phyloP scores from a whole-genome alignment of 1,140 invertebrate genomes.

The Pseudobourletiella spinata region DNA sequence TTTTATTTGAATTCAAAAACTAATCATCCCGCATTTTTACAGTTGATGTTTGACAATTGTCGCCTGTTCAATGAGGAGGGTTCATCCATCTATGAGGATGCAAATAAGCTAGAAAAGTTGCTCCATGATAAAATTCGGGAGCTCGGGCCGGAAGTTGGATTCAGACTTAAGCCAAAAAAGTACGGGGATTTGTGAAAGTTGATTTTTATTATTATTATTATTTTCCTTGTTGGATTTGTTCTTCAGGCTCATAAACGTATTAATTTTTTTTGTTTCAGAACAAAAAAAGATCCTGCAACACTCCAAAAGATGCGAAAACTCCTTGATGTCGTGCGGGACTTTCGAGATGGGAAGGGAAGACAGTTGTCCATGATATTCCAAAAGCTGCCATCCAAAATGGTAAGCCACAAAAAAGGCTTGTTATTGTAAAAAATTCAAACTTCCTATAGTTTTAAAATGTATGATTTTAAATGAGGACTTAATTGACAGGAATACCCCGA shows the following conservation, averaged over 20 bases:
- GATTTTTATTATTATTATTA: too few relatives aligned
- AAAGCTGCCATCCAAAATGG: constrained; percentile 83
- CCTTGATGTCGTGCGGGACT: constrained; percentile 82
- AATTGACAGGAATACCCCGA: constrained; percentile 77
- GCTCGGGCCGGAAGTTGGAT: constrained; percentile 45
- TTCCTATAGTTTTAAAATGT: constrained; percentile 1
- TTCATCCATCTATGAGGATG: constrained; percentile 89
- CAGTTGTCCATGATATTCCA: constrained; percentile 86
- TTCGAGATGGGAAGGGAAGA: constrained; percentile 75
- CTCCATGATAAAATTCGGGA: constrained; percentile 76
- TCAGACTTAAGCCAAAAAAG: constrained; percentile 33
- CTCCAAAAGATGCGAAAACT: constrained; percentile 70
- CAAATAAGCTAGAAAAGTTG: constrained; percentile 73
- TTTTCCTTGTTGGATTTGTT: too few relatives aligned
- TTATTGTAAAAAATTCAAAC: not conserved
- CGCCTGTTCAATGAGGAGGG: constrained; percentile 92
- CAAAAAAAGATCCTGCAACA: constrained; percentile 36
- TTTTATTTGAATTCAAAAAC: not conserved
- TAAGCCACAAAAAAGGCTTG: constrained; percentile 42
- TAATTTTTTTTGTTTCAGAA: constrained; percentile 15
- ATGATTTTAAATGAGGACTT: not conserved
- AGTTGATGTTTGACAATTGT: constrained; percentile 91
- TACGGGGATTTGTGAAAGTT: too few relatives aligned
- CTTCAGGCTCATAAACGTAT: constrained; percentile 19
- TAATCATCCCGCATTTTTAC: constrained; percentile 21